These are phyloP conservation scores for Zoanthus solanderi DNA, from an alignment of 92 coral and sea anemone species.

Conservation along the genomic window DNA sequence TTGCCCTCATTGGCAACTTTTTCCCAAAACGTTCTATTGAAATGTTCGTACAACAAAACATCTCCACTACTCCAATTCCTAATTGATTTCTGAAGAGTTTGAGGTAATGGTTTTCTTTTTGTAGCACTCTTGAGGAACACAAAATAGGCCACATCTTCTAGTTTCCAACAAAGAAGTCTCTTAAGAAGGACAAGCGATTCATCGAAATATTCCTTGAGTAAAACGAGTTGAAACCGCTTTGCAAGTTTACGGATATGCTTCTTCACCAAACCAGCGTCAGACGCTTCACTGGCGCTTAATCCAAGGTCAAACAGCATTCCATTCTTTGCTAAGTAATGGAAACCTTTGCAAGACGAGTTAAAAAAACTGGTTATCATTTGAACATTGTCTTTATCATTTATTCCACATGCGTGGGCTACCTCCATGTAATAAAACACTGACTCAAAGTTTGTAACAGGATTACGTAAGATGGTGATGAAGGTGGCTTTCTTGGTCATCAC, in stretches of 20 bases:
- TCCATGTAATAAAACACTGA: slow-evolving; percentile 93
- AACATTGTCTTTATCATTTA: slow-evolving; percentile 73
- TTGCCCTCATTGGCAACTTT: slow-evolving; percentile 48
- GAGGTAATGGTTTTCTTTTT: slow-evolving; percentile 62
- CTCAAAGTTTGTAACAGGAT: slow-evolving; percentile 89
- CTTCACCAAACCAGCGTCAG: slow-evolving; percentile 50
- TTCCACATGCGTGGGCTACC: slow-evolving; percentile 79
- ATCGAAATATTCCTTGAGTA: slow-evolving; percentile 83
- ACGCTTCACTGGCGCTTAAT: slow-evolving; percentile 71
- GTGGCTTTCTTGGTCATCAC: slow-evolving; percentile 85
- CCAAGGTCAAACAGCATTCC: slow-evolving; percentile 96
- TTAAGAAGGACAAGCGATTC: slow-evolving; percentile 87
- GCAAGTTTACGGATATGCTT: slow-evolving; percentile 56
- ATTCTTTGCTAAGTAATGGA: slow-evolving; percentile 77
- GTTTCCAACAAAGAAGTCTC: slow-evolving; percentile 85
- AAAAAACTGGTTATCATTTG: slow-evolving; percentile 75
- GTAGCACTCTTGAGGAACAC: slow-evolving; percentile 67
- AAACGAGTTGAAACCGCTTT: slow-evolving; percentile 78
- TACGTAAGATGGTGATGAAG: slow-evolving; percentile 90
- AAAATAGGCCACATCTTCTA: slow-evolving; percentile 82
- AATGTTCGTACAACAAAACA: slow-evolving; percentile 71
- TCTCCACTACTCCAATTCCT: slow-evolving; percentile 90
- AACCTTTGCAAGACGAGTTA: slow-evolving; percentile 73
- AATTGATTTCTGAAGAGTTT: slow-evolving; percentile 51
- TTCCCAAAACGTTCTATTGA: slow-evolving; percentile 59